phyloP scores from a whole-genome alignment of 1,140 invertebrate genomes.

The Pararge aegeria region DNA sequence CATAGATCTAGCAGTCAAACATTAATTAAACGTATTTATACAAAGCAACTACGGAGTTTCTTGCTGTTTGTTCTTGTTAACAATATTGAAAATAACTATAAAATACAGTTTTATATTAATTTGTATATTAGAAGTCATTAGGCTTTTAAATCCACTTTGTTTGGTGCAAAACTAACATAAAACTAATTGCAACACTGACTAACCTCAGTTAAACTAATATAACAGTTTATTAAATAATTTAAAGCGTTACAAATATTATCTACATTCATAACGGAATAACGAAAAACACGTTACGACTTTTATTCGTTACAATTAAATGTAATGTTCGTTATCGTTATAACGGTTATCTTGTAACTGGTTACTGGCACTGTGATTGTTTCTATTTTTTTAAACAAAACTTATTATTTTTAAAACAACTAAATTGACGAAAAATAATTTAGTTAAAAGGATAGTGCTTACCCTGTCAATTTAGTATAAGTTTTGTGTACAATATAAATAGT shows the following conservation, averaged over 20 bases:
- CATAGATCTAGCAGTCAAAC: no score
- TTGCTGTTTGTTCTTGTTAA: no score
- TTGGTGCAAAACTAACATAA: not conserved
- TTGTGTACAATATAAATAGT: no score
- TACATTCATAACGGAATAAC: constrained; percentile 17
- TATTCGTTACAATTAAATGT: constrained; percentile 1
- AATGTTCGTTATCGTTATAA: constrained; percentile 2
- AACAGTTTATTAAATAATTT: constrained; percentile 22
- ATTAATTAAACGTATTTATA: no score
- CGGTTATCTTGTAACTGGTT: no score
- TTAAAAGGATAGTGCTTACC: no score
- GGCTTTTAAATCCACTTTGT: not conserved
- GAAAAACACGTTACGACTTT: constrained; percentile 9
- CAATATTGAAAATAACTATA: no score
- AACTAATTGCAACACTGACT: constrained; percentile 8
- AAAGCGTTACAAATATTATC: constrained; percentile 17
- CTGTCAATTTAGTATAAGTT: no score
- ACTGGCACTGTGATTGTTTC: not conserved
- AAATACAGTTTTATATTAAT: not conserved
- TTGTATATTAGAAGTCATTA: not conserved
- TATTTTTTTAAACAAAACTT: not conserved
- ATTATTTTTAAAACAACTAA: constrained; percentile 4
- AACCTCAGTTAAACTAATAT: constrained; percentile 8
- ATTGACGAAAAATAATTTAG: no score
- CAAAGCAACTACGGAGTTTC: no score